A percentile compares a stretch with the other conserved stretches of the same genome.
Conservation (phyloP, 2,113 vertebrate species). For the Forbesichthys agassizii region DNA sequence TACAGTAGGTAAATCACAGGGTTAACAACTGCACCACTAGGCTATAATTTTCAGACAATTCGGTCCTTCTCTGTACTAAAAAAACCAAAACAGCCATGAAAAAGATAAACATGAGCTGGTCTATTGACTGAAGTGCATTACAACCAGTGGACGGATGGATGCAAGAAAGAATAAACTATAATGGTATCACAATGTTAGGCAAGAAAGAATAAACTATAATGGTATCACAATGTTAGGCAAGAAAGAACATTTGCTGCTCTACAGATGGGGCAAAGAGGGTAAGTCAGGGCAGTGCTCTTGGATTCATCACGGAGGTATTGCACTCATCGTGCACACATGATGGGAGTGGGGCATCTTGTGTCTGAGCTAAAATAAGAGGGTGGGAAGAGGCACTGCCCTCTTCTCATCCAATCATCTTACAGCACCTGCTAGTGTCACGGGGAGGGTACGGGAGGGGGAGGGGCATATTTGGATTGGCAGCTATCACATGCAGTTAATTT, state of each 20-base stretch:
- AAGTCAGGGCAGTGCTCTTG: constrained; percentile 2
- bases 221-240: not conserved
- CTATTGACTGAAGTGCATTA: not conserved
- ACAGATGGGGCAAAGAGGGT: not conserved
- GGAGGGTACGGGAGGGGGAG: not conserved
- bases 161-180: not conserved
- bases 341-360: constrained; percentile 13
- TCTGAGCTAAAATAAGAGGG: constrained; percentile 46
- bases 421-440: constrained; percentile 17
- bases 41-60: not conserved
- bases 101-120: not conserved
- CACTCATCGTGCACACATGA: constrained; percentile 9
- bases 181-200: not conserved
- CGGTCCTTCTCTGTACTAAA: not conserved
- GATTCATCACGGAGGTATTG: not conserved
- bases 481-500: constrained; percentile 36
- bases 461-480: constrained; percentile 32
- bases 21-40: not conserved
- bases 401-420: constrained; percentile 61
- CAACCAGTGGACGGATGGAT: not conserved
- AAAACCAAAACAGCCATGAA: constrained; percentile 1
- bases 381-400: constrained; percentile 55
- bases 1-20: no score
- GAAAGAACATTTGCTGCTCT: not conserved
- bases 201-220: not conserved